phyloP scores from a whole-genome alignment of 2,113 vertebrate genomes.

The Catharus fuscescens region DNA sequence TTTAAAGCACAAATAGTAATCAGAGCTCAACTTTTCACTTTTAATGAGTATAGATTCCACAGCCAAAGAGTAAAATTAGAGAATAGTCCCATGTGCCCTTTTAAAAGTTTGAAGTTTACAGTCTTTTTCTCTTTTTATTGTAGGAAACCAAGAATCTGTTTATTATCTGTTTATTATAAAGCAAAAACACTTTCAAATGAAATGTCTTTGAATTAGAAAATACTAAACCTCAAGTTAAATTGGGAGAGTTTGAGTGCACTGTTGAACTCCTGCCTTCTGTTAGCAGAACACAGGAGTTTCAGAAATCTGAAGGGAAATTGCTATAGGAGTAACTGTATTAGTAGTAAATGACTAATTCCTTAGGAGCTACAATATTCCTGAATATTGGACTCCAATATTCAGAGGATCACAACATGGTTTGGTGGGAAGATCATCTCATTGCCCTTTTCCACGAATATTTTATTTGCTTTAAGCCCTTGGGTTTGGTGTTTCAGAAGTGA shows the following conservation, averaged over 20 bases:
- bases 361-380: not conserved
- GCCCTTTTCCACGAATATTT: not conserved
- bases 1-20: not conserved
- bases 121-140: constrained; percentile 43
- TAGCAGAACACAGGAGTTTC: not conserved
- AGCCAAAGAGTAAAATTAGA: constrained; percentile 42
- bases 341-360: not conserved
- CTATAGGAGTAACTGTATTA: not conserved
- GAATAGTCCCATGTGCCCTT: constrained; percentile 19
- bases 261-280: not conserved
- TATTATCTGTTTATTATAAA: constrained; percentile 63
- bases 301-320: not conserved
- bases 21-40: constrained; percentile 25
- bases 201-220: constrained; percentile 8
- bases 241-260: not conserved
- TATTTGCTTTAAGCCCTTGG: not conserved
- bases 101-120: constrained; percentile 23
- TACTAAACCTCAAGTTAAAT: not conserved
- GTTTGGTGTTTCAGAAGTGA: not conserved
- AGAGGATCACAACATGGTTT: not conserved
- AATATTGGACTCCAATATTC: not conserved
- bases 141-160: constrained; percentile 54
- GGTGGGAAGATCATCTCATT: not conserved
- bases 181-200: constrained; percentile 22
- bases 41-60: constrained; percentile 47